Conservation (phyloP, 2,113 vertebrate species). For the Siniperca knerii region DNA sequence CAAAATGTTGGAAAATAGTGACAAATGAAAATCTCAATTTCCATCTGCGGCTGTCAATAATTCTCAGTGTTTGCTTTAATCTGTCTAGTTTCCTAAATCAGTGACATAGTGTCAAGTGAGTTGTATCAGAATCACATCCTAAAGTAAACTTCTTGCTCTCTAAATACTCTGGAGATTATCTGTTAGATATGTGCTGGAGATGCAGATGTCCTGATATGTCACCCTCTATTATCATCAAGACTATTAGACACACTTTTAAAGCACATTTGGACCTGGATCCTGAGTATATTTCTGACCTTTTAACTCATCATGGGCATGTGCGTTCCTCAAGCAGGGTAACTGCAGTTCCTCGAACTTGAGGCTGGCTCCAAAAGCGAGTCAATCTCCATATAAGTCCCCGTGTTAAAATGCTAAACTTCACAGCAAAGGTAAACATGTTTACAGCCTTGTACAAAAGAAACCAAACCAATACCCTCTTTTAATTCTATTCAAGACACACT, state of each 20-base stretch:
- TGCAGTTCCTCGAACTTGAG: too few species aligned
- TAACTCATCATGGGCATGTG: not conserved
- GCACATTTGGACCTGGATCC: not conserved
- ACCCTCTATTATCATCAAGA: too few species aligned
- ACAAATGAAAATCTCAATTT: not conserved
- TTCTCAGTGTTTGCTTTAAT: not conserved
- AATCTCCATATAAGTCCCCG: too few species aligned
- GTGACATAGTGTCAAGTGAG: not conserved
- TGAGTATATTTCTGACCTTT: not conserved
- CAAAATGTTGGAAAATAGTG: not conserved
- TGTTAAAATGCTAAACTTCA: too few species aligned
- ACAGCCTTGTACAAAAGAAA: too few species aligned
- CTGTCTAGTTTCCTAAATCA: not conserved
- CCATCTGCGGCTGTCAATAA: not conserved
- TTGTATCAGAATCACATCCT: not conserved
- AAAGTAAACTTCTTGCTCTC: not conserved
- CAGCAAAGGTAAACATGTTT: too few species aligned
- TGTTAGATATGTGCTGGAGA: not conserved
- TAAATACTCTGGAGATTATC: not conserved
- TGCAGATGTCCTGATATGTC: too few species aligned
- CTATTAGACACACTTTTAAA: not conserved
- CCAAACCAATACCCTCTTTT: not conserved
- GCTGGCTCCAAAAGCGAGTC: too few species aligned
- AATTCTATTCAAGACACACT: not conserved
- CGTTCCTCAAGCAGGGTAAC: not conserved